Conservation (phyloP, 2,888 invertebrate species). For the Laspeyria flexula region DNA sequence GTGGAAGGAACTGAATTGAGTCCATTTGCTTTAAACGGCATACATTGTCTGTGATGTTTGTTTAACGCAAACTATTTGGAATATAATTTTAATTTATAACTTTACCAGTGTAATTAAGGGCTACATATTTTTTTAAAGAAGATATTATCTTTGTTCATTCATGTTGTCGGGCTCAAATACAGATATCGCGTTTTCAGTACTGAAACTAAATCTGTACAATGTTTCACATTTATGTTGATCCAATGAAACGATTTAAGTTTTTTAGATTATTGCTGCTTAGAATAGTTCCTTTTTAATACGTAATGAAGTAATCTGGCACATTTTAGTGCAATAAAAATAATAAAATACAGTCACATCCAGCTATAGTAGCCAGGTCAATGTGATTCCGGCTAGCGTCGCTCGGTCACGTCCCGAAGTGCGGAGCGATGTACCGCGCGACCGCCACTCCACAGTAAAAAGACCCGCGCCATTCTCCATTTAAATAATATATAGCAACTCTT, state of each 20-base stretch:
- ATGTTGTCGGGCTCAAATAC: too few species aligned
- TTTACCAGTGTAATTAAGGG: too few species aligned
- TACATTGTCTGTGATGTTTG: constrained; percentile 11
- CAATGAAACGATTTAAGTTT: too few species aligned
- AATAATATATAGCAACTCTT: constrained; percentile 80
- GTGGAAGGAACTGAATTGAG: constrained; percentile 56
- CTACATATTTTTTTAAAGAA: too few species aligned
- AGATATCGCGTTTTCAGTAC: too few species aligned
- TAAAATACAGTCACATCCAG: constrained; percentile 62
- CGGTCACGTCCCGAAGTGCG: constrained; percentile 83
- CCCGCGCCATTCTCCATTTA: constrained; percentile 73
- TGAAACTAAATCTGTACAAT: too few species aligned
- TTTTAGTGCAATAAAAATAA: constrained; percentile 37
- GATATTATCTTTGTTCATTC: too few species aligned
- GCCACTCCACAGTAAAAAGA: constrained; percentile 80
- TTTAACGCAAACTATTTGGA: too few species aligned
- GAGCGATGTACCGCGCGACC: constrained; percentile 82
- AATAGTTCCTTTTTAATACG: background rate
- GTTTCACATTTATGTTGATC: too few species aligned
- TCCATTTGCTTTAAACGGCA: constrained; percentile 33
- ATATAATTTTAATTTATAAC: too few species aligned
- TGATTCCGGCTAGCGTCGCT: constrained; percentile 61
- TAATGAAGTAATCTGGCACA: background rate
- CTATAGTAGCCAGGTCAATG: constrained; percentile 39
- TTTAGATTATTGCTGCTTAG: background rate